Conservation (phyloP, 2,888 invertebrate species). For the Catocala fraxini region DNA sequence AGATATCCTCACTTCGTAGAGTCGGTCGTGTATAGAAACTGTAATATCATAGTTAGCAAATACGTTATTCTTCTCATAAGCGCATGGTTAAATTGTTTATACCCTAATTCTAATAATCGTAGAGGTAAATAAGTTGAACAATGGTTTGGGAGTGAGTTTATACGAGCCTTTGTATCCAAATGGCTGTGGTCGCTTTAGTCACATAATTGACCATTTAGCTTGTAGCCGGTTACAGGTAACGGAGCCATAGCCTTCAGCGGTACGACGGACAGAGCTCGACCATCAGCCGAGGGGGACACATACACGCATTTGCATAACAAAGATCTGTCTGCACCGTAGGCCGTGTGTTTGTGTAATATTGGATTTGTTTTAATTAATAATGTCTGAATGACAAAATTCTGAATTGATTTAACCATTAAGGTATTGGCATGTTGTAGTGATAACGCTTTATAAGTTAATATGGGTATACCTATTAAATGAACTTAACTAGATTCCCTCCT, state of each 20-base stretch:
- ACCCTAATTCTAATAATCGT: too few relatives aligned
- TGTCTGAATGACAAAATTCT: conserved; percentile 20
- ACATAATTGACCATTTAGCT: conserved; percentile 79
- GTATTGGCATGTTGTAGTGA: background rate
- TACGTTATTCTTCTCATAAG: background rate
- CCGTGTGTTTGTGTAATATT: conserved; percentile 61
- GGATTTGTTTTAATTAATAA: conserved; percentile 60
- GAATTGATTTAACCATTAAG: background rate
- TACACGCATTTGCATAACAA: conserved; percentile 76
- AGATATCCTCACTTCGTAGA: conserved; percentile 4
- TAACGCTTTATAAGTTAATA: too few relatives aligned
- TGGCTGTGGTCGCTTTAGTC: conserved; percentile 55
- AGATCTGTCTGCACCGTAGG: conserved; percentile 63
- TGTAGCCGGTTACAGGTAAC: conserved; percentile 75
- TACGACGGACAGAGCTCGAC: conserved; percentile 59
- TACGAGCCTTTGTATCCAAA: conserved; percentile 59
- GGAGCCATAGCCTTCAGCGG: conserved; percentile 73
- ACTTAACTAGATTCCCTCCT: too few relatives aligned
- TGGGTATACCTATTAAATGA: too few relatives aligned
- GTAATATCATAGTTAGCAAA: background rate
- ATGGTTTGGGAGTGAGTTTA: conserved; percentile 53
- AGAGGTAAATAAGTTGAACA: conserved; percentile 28
- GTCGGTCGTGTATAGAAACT: background rate
- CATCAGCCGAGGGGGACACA: conserved; percentile 62
- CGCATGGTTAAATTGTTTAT: background rate